Percentiles rank a stretch among this genome's conserved stretches.
Conservation (phyloP, 2,113 vertebrate species). For the Tursiops truncatus region DNA sequence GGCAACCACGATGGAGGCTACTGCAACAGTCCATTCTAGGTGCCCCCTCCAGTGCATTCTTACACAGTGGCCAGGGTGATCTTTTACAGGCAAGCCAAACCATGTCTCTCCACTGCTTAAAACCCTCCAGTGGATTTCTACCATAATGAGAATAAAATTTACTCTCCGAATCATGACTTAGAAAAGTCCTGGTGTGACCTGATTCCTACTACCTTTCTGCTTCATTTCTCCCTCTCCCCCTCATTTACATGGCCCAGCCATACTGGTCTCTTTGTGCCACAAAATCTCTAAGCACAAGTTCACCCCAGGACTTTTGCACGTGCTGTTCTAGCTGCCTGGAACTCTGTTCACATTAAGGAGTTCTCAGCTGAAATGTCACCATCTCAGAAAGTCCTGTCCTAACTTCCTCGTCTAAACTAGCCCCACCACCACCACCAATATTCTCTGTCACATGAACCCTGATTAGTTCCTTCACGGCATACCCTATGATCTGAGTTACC, state of each 20-base stretch:
- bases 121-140: not conserved
- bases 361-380: not conserved
- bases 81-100: not conserved
- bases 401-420: not conserved
- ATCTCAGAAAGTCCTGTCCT: not conserved
- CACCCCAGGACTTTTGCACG: not conserved
- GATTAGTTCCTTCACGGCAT: not conserved
- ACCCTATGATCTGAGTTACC: not conserved
- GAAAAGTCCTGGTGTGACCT: too few species aligned
- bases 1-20: not conserved
- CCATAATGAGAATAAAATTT: not conserved
- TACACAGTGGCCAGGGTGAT: not conserved
- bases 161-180: not conserved
- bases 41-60: rapidly evolving
- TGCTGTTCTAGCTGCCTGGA: not conserved
- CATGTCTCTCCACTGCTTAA: not conserved
- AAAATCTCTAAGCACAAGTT: not conserved
- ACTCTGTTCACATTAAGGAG: not conserved
- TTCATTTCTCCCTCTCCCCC: not conserved
- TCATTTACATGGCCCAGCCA: not conserved
- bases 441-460: not conserved
- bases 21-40: not conserved
- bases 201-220: rapidly evolving
- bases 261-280: not conserved
- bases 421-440: not conserved